A percentile compares a stretch with the other conserved stretches of the same genome.
Conservation (phyloP, 2,113 vertebrate genomes). For the Semnornis frantzii region DNA sequence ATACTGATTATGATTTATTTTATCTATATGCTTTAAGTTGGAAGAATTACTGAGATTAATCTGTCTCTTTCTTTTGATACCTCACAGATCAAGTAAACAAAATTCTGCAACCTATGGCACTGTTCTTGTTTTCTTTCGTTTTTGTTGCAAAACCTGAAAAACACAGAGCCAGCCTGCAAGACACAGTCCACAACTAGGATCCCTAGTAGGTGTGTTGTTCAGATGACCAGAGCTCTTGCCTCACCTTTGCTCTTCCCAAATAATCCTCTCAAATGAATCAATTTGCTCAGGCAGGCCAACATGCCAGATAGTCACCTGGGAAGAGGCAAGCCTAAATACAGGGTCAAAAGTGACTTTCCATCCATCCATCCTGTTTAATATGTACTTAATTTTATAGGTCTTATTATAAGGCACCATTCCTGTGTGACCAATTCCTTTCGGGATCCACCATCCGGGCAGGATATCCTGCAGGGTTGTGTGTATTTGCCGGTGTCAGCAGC, state of each 20-base stretch:
- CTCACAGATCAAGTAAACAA: background rate
- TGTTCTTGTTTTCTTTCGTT: background rate
- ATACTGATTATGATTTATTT: background rate
- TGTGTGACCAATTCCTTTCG: background rate
- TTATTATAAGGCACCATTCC: background rate
- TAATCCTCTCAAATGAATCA: background rate
- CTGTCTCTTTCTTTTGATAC: background rate
- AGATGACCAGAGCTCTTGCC: background rate
- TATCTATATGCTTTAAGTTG: background rate
- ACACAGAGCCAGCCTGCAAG: background rate
- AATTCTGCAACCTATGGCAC: background rate
- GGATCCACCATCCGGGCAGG: background rate
- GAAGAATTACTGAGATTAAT: background rate
- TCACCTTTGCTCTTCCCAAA: background rate
- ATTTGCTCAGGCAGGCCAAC: background rate
- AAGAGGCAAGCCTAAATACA: background rate
- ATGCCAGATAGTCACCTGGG: background rate
- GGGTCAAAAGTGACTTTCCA: background rate
- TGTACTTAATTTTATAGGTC: background rate
- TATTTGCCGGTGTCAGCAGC: background rate
- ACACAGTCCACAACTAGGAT: background rate
- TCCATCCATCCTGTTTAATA: background rate
- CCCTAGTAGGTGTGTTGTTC: background rate
- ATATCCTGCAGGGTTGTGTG: background rate
- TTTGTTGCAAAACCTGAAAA: background rate